phyloP scores from a whole-genome alignment of 2,113 vertebrate genomes.

The Corvus moneduloides region DNA sequence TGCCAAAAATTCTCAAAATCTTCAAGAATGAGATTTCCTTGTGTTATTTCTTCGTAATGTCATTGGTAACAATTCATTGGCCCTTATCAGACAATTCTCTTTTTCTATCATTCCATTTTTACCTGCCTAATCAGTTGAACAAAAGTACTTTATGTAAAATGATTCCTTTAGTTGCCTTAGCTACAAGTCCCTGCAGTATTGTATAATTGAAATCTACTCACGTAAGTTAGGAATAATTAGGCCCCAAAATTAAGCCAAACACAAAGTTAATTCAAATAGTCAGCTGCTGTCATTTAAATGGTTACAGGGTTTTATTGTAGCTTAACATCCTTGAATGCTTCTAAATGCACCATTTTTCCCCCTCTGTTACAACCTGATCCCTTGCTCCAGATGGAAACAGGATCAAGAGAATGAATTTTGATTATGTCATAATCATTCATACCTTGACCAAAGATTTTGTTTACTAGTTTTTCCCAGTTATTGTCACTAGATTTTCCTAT shows the following conservation, averaged over 20 bases:
- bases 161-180: slow-evolving; percentile 81
- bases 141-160: slow-evolving; percentile 81
- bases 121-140: slow-evolving; percentile 76
- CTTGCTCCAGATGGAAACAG: slow-evolving; percentile 27
- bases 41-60: neutral
- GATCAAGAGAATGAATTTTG: slow-evolving; percentile 72
- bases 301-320: slow-evolving; percentile 70
- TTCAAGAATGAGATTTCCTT: neutral
- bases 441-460: slow-evolving; percentile 60
- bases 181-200: slow-evolving; percentile 80
- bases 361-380: neutral
- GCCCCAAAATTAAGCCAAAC: slow-evolving; percentile 81
- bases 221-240: slow-evolving; percentile 83
- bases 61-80: slow-evolving; percentile 55
- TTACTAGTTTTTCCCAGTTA: slow-evolving; percentile 52
- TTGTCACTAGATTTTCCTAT: slow-evolving; percentile 74
- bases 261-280: slow-evolving; percentile 80
- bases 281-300: slow-evolving; percentile 76
- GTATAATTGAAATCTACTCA: slow-evolving; percentile 83
- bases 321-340: slow-evolving; percentile 76
- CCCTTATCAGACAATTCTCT: slow-evolving; percentile 66
- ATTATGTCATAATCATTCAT: slow-evolving; percentile 60
- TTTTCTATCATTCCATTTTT: slow-evolving; percentile 74
- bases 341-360: slow-evolving; percentile 74
- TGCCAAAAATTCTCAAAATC: neutral